These are phyloP conservation scores for Clarias fuscus DNA, from an alignment of 2,797 vertebrate genomes.

Conservation along the genomic window DNA sequence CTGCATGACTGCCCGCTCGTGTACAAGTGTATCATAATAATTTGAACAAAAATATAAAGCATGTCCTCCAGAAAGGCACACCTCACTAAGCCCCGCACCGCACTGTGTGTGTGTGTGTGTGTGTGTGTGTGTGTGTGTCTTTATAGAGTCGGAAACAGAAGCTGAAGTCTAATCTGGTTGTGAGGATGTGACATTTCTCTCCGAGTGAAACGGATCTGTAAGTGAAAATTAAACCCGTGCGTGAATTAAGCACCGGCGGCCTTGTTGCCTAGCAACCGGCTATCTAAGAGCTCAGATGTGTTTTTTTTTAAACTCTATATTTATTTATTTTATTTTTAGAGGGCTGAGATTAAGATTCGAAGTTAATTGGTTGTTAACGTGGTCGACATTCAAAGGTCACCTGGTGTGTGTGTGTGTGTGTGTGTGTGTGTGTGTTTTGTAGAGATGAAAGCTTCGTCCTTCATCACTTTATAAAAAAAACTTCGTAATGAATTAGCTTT, in stretches of 20 bases:
- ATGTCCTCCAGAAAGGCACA: background rate
- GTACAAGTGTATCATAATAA: background rate
- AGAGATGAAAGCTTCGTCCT: background rate
- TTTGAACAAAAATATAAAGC: background rate
- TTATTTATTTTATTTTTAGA: slow-evolving; percentile 2
- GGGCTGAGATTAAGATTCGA: background rate
- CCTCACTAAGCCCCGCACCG: background rate
- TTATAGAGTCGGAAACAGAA: background rate
- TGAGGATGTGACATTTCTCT: slow-evolving; percentile 4
- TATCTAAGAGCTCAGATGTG: background rate
- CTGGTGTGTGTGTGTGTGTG: background rate
- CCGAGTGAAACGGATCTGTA: background rate
- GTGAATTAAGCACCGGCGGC: background rate
- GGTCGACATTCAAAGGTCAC: background rate
- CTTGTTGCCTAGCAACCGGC: slow-evolving; percentile 3
- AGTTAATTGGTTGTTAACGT: slow-evolving; percentile 7
- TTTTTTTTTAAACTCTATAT: background rate
- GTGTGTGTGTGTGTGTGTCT: background rate
- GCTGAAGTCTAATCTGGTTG: background rate
- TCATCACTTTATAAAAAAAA: background rate
- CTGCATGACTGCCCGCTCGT: background rate
- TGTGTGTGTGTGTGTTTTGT: background rate
- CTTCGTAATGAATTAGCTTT: background rate
- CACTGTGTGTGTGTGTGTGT: background rate
- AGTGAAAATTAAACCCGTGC: background rate